These are phyloP conservation scores for Belonocnema kinseyi DNA, from an alignment of 1,140 invertebrate species.

Conservation along the genomic window DNA sequence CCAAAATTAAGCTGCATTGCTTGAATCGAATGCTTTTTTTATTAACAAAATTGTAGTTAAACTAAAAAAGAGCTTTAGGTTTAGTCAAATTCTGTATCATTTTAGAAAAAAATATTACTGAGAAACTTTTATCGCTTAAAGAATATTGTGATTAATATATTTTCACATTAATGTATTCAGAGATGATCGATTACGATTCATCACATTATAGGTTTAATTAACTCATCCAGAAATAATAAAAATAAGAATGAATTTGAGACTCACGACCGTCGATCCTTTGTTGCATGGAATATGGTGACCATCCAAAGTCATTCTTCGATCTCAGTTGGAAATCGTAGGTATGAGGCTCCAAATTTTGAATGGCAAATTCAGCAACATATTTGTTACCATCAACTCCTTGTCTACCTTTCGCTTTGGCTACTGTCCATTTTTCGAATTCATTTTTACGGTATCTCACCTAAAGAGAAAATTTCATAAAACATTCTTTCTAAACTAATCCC, in stretches of 20 bases:
- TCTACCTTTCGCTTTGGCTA: neutral
- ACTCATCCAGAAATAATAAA: neutral
- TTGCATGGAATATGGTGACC: constrained; percentile 6
- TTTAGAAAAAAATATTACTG: no score
- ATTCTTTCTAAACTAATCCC: neutral
- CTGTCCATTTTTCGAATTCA: neutral
- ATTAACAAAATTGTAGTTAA: no score
- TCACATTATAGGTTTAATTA: neutral
- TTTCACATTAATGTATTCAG: no score
- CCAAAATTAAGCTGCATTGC: no score
- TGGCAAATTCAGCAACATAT: constrained; percentile 6
- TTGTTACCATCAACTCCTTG: neutral
- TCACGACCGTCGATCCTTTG: neutral
- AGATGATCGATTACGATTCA: neutral
- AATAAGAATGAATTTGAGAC: neutral
- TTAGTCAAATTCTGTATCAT: no score
- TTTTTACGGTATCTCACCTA: constrained; percentile 13
- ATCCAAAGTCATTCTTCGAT: constrained; percentile 9
- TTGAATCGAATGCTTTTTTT: no score
- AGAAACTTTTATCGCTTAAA: no score
- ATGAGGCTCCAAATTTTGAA: constrained; percentile 6
- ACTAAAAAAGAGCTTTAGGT: no score
- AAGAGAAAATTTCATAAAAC: neutral
- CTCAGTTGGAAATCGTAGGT: constrained; percentile 6
- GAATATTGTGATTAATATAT: no score